These are phyloP conservation scores for Chymomyza fuscimana DNA, from an alignment of 2,888 invertebrate species.

Conservation along the genomic window DNA sequence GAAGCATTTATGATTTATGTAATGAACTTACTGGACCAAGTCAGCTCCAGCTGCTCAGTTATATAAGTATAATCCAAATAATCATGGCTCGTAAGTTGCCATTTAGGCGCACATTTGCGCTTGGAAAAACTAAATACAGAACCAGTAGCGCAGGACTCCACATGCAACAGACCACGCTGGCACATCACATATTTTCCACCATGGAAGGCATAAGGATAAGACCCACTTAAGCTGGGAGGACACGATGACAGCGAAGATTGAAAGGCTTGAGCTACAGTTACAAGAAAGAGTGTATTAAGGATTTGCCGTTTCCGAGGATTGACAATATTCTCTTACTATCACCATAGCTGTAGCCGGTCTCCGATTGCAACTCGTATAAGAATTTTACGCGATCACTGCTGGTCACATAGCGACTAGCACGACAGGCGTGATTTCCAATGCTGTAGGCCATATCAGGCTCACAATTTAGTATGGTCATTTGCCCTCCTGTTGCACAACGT, in stretches of 20 bases:
- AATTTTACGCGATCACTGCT: constrained; percentile 53
- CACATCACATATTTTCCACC: constrained; percentile 84
- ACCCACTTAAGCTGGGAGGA: constrained; percentile 81
- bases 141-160: constrained; percentile 83
- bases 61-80: constrained; percentile 43
- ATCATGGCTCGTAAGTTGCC: constrained; percentile 79
- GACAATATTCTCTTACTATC: constrained; percentile 23
- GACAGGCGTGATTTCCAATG: constrained; percentile 49
- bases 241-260: constrained; percentile 71
- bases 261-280: constrained; percentile 32
- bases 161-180: constrained; percentile 82
- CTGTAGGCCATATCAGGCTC: constrained; percentile 83
- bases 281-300: not conserved
- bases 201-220: constrained; percentile 82
- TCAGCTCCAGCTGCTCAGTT: constrained; percentile 8
- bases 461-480: constrained; percentile 82
- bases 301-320: not conserved
- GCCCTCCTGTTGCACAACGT: constrained; percentile 83
- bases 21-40: constrained; percentile 38
- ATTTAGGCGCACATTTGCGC: constrained; percentile 82
- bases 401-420: constrained; percentile 38
- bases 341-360: constrained; percentile 40
- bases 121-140: constrained; percentile 82
- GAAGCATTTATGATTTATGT: not conserved
- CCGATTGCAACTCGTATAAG: constrained; percentile 37